Percentiles rank a stretch among this genome's conserved stretches.
phyloP scores from a whole-genome alignment of 2,797 vertebrate species.

The Podargus strigoides region DNA sequence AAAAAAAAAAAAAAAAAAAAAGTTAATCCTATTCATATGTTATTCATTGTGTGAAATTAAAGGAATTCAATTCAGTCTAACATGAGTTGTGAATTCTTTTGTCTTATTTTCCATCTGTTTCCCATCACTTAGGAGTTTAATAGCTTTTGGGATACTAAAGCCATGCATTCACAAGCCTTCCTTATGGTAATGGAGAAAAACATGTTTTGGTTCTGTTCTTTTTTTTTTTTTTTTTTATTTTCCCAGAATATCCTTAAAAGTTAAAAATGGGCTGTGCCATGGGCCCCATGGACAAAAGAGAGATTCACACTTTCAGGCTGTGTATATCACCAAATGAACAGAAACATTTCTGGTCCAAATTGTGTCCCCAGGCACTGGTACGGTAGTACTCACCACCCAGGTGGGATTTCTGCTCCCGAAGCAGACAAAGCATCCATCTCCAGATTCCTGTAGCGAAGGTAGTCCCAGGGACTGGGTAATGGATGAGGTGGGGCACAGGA shows the following conservation, averaged over 20 bases:
- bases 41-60: conserved; percentile 99
- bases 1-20: conserved; percentile 86
- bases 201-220: not conserved
- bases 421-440: not conserved
- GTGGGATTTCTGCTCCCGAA: not conserved
- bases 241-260: conserved; percentile 2
- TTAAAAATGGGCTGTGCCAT: not conserved
- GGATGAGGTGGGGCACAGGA: rapidly evolving
- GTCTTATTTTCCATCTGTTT: conserved; percentile 81
- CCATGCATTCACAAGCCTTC: conserved; percentile 63
- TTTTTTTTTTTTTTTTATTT: not conserved
- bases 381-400: not conserved
- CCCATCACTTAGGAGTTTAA: conserved; percentile 73
- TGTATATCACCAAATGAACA: not conserved
- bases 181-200: conserved; percentile 63
- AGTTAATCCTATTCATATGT: conserved; percentile 99
- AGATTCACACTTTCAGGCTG: not conserved
- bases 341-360: not conserved
- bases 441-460: not conserved
- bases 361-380: not conserved
- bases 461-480: not conserved
- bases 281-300: not conserved
- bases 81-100: conserved; percentile 81
- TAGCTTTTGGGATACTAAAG: conserved; percentile 69
- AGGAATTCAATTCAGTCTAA: conserved; percentile 84